Evolutionary conservation across 2,113 vertebrate species (phyloP).

Genomic region (Lanius ludovicianus): DNA sequence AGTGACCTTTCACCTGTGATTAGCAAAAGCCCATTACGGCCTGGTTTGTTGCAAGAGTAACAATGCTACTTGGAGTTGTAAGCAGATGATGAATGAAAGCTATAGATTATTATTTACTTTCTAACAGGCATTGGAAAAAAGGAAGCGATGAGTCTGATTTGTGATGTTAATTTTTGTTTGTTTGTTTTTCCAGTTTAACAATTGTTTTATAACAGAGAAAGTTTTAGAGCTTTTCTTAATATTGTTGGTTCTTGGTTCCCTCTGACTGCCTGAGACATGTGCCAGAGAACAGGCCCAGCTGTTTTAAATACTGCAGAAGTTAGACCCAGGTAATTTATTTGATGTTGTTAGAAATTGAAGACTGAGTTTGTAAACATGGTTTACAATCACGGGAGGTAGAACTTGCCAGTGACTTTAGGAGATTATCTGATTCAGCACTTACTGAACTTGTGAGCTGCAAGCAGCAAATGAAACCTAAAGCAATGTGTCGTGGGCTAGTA

Average conservation of each 20-base stretch:
- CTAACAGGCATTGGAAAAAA: conserved; percentile 1
- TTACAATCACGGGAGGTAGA: neutral
- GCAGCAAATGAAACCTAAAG: neutral
- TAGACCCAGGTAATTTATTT: neutral
- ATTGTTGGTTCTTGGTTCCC: neutral
- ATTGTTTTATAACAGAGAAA: neutral
- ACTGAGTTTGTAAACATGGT: neutral
- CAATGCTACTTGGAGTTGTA: conserved; percentile 9
- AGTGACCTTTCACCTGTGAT: conserved; percentile 50
- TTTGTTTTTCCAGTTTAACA: neutral
- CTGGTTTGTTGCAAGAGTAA: conserved; percentile 18
- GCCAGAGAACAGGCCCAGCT: neutral
- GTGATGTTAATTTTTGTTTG: neutral
- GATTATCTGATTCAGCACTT: neutral
- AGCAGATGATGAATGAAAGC: conserved; percentile 14
- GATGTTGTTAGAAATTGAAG: neutral
- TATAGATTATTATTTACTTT: conserved; percentile 34
- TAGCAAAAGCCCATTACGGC: neutral
- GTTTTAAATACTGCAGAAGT: neutral
- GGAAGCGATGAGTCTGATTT: conserved; percentile 10
- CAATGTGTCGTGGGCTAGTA: neutral
- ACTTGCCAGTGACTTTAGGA: neutral
- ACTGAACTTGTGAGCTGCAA: neutral
- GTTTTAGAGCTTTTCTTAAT: neutral
- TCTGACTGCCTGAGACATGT: neutral